Percentiles rank a stretch among this genome's conserved stretches.
Conservation (phyloP, 37 sponge, comb jelly and placozoan species). For the Halichondria panicea region DNA sequence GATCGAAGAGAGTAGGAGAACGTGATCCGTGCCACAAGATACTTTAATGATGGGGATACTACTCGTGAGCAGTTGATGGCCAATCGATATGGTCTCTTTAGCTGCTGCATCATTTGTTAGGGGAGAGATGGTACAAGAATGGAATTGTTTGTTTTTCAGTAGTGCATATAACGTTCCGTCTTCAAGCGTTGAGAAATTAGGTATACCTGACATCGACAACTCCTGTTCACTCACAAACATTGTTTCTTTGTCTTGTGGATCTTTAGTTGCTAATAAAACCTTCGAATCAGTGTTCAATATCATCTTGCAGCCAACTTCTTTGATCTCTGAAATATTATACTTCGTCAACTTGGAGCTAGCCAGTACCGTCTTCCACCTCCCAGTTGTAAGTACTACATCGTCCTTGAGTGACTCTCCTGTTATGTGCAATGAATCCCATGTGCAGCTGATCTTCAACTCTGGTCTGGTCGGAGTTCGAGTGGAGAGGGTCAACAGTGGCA, state of each 20-base stretch:
- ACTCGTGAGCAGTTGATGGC: background rate
- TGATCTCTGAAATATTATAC: too few relatives aligned
- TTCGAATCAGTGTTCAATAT: too few relatives aligned
- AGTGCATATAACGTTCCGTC: background rate
- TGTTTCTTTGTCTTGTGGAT: background rate
- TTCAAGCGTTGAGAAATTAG: background rate
- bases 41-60: constrained; percentile 14
- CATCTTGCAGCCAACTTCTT: too few relatives aligned
- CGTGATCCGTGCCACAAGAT: constrained; percentile 48
- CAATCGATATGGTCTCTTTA: background rate
- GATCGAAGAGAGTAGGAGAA: constrained; percentile 9
- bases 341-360: too few relatives aligned
- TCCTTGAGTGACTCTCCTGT: background rate
- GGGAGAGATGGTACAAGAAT: background rate
- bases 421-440: constrained; percentile 3
- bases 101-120: background rate
- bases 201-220: background rate
- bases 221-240: background rate
- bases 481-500: background rate
- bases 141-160: background rate
- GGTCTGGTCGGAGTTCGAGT: background rate
- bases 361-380: too few relatives aligned
- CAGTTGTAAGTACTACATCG: background rate
- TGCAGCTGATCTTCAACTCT: background rate
- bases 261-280: background rate